phyloP scores from a whole-genome alignment of 2,113 vertebrate genomes.

The Ondatra zibethicus region DNA sequence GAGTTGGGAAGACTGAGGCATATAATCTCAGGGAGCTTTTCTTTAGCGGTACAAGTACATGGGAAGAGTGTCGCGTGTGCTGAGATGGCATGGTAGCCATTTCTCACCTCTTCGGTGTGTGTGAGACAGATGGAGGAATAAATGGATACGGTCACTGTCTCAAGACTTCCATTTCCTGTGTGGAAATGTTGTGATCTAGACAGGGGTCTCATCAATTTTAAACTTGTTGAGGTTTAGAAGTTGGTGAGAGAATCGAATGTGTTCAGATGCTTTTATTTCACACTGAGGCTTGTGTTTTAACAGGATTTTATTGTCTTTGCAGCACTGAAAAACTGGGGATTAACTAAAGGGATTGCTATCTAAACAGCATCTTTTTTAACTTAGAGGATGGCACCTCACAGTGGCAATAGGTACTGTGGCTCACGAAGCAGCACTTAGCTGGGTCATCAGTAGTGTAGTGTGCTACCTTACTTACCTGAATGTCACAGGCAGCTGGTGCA shows the following conservation, averaged over 20 bases:
- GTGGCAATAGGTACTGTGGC: not conserved
- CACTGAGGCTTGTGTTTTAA: not conserved
- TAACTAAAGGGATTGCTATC: not conserved
- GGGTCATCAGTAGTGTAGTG: not conserved
- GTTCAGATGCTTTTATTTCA: conserved; percentile 2
- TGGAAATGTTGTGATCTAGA: not conserved
- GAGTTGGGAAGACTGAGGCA: not conserved
- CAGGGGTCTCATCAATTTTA: conserved; percentile 25
- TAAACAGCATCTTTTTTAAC: not conserved
- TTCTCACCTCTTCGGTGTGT: not conserved
- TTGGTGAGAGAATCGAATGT: not conserved
- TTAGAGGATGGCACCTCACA: not conserved
- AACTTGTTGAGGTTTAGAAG: not conserved
- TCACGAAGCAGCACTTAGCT: not conserved
- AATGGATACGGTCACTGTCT: conserved; percentile 22
- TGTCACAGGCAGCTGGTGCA: not conserved
- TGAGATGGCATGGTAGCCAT: not conserved
- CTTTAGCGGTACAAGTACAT: not conserved
- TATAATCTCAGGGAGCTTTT: conserved; percentile 3
- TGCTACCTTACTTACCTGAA: not conserved
- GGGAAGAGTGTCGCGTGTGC: not conserved
- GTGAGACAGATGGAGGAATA: not conserved
- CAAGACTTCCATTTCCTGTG: not conserved
- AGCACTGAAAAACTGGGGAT: not conserved
- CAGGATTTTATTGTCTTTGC: not conserved